phyloP scores from a whole-genome alignment of 1,140 invertebrate species.

The Scaptomyza montana region DNA sequence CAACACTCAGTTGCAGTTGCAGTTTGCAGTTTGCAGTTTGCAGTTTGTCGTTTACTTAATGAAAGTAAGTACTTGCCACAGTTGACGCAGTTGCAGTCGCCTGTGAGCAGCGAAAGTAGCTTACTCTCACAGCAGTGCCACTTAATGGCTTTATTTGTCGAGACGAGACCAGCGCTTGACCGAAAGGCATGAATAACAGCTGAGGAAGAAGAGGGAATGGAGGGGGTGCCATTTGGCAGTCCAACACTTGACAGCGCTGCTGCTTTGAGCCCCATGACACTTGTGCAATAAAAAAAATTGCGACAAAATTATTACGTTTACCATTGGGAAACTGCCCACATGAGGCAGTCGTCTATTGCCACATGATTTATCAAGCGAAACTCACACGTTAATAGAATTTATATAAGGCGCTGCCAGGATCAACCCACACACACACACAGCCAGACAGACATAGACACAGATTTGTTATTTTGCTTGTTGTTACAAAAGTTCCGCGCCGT shows the following conservation, averaged over 20 bases:
- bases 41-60: conserved; percentile 60
- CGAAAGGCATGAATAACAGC: background rate
- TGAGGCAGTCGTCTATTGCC: conserved; percentile 33
- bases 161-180: conserved; percentile 4
- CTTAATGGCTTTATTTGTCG: conserved; percentile 74
- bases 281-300: conserved; percentile 67
- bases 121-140: conserved; percentile 64
- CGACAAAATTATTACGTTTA: conserved; percentile 62
- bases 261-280: conserved; percentile 37
- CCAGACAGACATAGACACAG: conserved; percentile 5
- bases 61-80: conserved; percentile 58
- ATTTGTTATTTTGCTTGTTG: conserved; percentile 28
- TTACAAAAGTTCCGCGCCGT: conserved; percentile 6
- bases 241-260: conserved; percentile 9
- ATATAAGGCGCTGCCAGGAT: conserved; percentile 22
- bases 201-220: no score
- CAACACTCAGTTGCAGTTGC: conserved; percentile 18
- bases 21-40: background rate
- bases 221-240: background rate
- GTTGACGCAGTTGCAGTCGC: conserved; percentile 11
- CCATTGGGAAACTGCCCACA: conserved; percentile 44
- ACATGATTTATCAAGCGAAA: conserved; percentile 71
- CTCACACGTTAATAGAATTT: conserved; percentile 65
- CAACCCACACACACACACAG: conserved; percentile 37
- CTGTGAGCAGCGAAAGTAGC: conserved; percentile 74